A percentile compares a stretch with the other conserved stretches of the same genome.
Evolutionary conservation across 2,113 vertebrate genomes (phyloP).

Genomic region (Actenoides lindsayi): DNA sequence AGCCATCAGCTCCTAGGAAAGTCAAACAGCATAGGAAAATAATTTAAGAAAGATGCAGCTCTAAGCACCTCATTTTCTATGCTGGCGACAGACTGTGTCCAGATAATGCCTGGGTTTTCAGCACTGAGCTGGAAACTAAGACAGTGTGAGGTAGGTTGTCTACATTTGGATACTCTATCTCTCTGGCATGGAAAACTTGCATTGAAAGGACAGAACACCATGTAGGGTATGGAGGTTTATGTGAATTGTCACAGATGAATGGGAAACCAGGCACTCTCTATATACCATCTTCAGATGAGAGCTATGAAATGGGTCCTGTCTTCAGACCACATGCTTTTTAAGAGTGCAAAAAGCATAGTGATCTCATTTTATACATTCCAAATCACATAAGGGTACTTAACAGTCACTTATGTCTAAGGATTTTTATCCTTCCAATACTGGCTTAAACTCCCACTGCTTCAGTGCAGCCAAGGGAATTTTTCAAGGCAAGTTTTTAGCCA

Average conservation of each 20-base stretch:
- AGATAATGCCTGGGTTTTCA: not conserved
- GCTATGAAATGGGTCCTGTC: not conserved
- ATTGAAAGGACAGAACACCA: not conserved
- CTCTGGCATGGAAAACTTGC: not conserved
- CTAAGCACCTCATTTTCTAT: not conserved
- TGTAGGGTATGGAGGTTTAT: fast-evolving
- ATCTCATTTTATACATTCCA: not conserved
- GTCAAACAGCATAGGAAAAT: not conserved
- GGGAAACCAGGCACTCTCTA: not conserved
- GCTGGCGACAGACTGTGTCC: not conserved
- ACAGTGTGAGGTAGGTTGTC: fast-evolving
- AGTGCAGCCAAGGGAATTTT: not conserved
- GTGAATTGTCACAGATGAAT: not conserved
- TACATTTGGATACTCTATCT: not conserved
- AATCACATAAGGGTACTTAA: not conserved
- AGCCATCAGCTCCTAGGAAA: not conserved
- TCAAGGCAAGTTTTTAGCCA: not conserved
- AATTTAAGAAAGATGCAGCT: not conserved
- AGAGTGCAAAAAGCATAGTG: not conserved
- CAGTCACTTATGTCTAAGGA: not conserved
- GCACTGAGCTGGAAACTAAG: not conserved
- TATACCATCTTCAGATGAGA: not conserved
- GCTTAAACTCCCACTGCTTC: not conserved
- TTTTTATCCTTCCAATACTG: not conserved
- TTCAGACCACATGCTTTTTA: not conserved